Conservation (phyloP, 1,140 invertebrate genomes). For the Hycleus cichorii region DNA sequence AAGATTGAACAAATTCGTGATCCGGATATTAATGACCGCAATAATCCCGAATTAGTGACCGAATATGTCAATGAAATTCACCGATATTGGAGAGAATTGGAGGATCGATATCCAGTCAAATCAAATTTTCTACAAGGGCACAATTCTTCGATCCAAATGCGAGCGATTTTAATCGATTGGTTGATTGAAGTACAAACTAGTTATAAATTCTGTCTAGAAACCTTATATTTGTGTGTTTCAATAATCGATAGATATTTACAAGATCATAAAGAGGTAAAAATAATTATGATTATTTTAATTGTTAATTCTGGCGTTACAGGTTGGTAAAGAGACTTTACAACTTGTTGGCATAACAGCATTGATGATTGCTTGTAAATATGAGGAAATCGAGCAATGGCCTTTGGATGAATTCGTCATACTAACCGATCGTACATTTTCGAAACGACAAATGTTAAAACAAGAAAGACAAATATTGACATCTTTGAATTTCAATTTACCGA, state of each 20-base stretch:
- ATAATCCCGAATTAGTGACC: constrained; percentile 70
- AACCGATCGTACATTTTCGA: constrained; percentile 84
- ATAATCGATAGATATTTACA: constrained; percentile 89
- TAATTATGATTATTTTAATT: too few species aligned
- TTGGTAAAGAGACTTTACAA: constrained; percentile 64
- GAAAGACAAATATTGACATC: constrained; percentile 70
- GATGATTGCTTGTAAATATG: constrained; percentile 91
- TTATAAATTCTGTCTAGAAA: constrained; percentile 84
- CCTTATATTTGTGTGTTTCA: constrained; percentile 80
- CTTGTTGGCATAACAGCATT: constrained; percentile 86
- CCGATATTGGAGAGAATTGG: constrained; percentile 63
- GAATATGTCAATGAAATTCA: constrained; percentile 84
- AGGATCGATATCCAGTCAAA: constrained; percentile 56
- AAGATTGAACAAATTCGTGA: too few species aligned
- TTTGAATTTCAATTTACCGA: constrained; percentile 74
- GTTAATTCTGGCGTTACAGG: constrained; percentile 47
- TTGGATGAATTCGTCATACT: constrained; percentile 70
- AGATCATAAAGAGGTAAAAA: constrained; percentile 39
- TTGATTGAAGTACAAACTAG: constrained; percentile 85
- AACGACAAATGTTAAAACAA: constrained; percentile 56
- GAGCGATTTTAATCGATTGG: constrained; percentile 87
- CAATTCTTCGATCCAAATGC: constrained; percentile 72
- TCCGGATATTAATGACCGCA: constrained; percentile 14
- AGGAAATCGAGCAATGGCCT: constrained; percentile 88
- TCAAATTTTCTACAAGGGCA: constrained; percentile 58